Percentiles rank a stretch among this genome's conserved stretches.
Conservation (phyloP, 2,797 vertebrate genomes). For the Anisognathus igniventris region DNA sequence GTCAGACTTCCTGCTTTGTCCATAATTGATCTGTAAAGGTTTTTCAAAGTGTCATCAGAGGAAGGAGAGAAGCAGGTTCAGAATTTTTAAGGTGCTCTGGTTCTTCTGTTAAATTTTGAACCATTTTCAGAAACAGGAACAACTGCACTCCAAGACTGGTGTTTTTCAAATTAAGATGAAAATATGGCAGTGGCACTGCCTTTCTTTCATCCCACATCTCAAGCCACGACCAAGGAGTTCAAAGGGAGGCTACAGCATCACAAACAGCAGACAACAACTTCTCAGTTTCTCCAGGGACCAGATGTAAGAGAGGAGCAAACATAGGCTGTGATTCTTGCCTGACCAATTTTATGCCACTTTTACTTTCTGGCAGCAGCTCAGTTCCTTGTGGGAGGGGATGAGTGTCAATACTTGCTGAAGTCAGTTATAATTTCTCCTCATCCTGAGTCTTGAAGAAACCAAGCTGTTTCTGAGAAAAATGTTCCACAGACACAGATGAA, state of each 20-base stretch:
- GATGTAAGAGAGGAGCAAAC: neutral
- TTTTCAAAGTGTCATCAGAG: neutral
- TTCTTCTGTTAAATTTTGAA: neutral
- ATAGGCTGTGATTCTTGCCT: neutral
- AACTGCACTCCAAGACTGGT: fast-evolving
- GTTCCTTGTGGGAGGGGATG: slow-evolving; percentile 35
- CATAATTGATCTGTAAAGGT: slow-evolving; percentile 10
- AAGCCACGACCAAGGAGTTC: neutral
- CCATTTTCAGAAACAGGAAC: neutral
- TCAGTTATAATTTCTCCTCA: slow-evolving; percentile 17
- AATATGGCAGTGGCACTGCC: neutral
- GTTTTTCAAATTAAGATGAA: neutral
- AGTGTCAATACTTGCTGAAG: neutral
- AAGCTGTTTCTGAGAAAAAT: neutral
- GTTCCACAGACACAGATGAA: slow-evolving; percentile 6
- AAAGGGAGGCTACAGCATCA: neutral
- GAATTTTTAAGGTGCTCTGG: neutral
- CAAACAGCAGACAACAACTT: neutral
- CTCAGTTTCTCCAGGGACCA: neutral
- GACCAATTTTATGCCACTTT: neutral
- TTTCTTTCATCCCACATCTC: neutral
- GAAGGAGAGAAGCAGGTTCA: neutral
- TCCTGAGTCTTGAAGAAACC: slow-evolving; percentile 10
- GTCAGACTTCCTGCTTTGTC: neutral
- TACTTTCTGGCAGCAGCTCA: slow-evolving; percentile 13